Base-by-base conservation (phyloP, 2,113 vertebrate genomes). In the Guaruba guarouba region DNA sequence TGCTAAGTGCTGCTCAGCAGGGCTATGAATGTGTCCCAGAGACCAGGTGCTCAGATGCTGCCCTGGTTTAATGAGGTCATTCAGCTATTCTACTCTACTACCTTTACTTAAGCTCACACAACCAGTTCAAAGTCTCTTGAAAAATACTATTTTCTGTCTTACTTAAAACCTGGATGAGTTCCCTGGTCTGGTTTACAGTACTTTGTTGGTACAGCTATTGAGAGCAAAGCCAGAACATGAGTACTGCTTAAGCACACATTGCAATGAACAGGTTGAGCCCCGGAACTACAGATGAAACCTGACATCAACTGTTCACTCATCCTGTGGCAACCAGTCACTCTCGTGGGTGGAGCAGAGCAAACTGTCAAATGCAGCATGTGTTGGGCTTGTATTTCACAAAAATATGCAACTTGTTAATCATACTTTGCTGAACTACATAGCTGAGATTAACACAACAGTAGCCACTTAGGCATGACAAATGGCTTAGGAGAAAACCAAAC, bases 311-410 rank as follows among this genome's bases (percentile, higher is more conserved):
- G 18, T 43, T 77, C 86, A 80, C 39, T 48, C 31, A 20, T 11
- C 2, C 1, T 15, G 28, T 51, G 7, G 23, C 20, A 84, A 73
- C 24, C 0, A 0, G 71, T 61, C 20, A 43, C 22, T n/a, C 17
- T 66, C 33, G 49, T 66, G 52, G 25, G 23, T 8, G 5, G 39
- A 85, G 27, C 41, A 67, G 10, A 66, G 63, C 70, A n/a, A 81
- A 81, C 3, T 86, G 48, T 57, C 69, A 79, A 83, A 74, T 18
- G 13, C 33, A 66, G 29, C 33, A 10, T 23, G n/a, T 25, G 31
- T 46, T 54, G 14, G 24, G 7, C 23, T 83, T 67, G 0, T 22
- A 84, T 67, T 70, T 84, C 77, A 88, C 39, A 81, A 55, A 91
- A 92, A 78, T 0, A 1, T 17, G 14, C 28, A 77, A 86, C 11